Evolutionary conservation across 2,797 vertebrate genomes (phyloP).

Genomic region (Manis pentadactyla): DNA sequence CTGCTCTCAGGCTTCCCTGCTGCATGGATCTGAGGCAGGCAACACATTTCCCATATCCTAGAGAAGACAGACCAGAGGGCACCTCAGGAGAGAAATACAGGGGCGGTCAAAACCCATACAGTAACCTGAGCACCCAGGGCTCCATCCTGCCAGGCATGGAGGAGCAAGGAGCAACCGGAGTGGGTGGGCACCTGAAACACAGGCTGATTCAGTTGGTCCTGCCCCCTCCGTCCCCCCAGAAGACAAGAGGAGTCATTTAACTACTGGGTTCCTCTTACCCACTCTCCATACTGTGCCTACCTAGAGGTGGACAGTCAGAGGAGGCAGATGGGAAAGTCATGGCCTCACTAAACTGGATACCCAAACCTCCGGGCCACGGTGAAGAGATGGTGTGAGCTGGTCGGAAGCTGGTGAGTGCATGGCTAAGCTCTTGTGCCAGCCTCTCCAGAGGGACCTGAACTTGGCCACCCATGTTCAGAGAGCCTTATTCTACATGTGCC

Average conservation of each 20-base stretch:
- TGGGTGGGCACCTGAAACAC: fast-evolving
- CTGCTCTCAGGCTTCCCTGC: neutral
- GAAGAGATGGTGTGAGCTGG: neutral
- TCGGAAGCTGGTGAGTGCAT: neutral
- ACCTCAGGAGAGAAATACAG: neutral
- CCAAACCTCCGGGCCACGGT: neutral
- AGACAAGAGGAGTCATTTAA: neutral
- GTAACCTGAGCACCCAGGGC: fast-evolving
- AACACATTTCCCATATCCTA: neutral
- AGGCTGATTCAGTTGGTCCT: neutral
- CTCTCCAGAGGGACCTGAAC: neutral
- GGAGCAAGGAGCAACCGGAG: neutral
- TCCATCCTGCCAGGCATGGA: neutral
- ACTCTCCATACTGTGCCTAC: neutral
- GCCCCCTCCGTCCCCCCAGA: neutral
- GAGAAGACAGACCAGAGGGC: neutral
- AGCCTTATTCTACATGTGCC: neutral
- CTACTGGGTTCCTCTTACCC: neutral
- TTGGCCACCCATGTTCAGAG: neutral
- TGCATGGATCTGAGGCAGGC: neutral
- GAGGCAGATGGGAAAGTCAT: neutral
- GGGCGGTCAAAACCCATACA: neutral
- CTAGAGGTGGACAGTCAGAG: neutral
- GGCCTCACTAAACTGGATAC: neutral
- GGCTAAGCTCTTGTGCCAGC: fast-evolving